Conservation (phyloP, 2,113 vertebrate species). For the Centropus bengalensis region DNA sequence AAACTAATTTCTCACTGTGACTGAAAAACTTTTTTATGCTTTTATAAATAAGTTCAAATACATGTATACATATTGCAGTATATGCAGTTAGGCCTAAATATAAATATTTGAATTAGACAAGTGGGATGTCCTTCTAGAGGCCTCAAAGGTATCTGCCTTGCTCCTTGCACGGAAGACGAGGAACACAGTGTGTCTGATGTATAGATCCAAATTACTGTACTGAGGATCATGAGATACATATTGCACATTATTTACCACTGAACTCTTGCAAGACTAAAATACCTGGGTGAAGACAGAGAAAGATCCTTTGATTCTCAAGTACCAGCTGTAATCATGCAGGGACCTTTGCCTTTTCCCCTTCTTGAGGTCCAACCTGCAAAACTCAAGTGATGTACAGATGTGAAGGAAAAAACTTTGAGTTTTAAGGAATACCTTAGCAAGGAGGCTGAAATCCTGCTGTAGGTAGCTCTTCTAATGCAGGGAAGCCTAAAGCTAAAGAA, state of each 20-base stretch:
- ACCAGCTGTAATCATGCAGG: background rate
- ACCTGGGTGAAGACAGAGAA: background rate
- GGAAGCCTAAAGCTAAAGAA: background rate
- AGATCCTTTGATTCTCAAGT: background rate
- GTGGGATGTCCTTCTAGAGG: background rate
- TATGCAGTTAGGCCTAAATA: background rate
- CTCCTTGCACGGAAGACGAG: background rate
- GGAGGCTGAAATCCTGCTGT: background rate
- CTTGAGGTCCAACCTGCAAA: background rate
- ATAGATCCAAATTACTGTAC: background rate
- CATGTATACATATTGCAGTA: background rate
- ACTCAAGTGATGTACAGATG: background rate
- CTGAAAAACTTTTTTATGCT: background rate
- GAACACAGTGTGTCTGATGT: background rate
- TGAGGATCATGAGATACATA: background rate
- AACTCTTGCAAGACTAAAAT: background rate
- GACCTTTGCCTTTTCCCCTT: background rate
- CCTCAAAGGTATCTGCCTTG: background rate
- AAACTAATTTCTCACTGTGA: background rate
- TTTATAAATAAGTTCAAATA: background rate
- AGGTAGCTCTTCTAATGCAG: background rate
- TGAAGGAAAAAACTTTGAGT: background rate
- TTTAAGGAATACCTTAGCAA: background rate
- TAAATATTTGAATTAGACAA: background rate
- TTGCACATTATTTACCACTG: background rate